Evolutionary conservation across 2,113 vertebrate species (phyloP).

Genomic region (Neotragus moschatus): DNA sequence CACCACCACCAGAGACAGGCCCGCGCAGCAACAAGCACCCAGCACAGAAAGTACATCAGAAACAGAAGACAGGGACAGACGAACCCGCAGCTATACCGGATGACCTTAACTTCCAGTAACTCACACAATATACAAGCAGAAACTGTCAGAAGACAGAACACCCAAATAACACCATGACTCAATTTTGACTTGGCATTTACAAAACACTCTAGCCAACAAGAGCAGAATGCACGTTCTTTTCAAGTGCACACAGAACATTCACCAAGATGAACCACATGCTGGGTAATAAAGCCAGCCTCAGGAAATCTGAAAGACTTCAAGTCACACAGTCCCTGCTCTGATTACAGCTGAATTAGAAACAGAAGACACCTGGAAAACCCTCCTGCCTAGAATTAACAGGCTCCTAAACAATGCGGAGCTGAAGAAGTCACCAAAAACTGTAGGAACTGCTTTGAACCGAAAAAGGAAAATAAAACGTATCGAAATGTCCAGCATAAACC

Average conservation of each 20-base stretch:
- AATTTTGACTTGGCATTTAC: background rate
- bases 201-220: background rate
- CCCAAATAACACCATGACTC: background rate
- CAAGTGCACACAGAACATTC: background rate
- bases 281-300: background rate
- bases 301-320: background rate
- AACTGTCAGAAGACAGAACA: no score
- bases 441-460: background rate
- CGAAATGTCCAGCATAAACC: background rate
- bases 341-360: background rate
- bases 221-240: background rate
- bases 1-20: background rate
- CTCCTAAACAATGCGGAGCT: background rate
- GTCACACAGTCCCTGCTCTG: background rate
- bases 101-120: background rate
- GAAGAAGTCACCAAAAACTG: background rate
- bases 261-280: background rate
- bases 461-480: background rate
- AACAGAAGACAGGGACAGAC: background rate
- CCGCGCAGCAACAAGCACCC: fast-evolving
- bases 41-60: fast-evolving
- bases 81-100: background rate
- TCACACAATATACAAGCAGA: background rate
- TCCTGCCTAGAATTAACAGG: background rate
- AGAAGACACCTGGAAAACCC: background rate